Conservation (phyloP, 2,113 vertebrate species). For the Gymnogyps californianus region DNA sequence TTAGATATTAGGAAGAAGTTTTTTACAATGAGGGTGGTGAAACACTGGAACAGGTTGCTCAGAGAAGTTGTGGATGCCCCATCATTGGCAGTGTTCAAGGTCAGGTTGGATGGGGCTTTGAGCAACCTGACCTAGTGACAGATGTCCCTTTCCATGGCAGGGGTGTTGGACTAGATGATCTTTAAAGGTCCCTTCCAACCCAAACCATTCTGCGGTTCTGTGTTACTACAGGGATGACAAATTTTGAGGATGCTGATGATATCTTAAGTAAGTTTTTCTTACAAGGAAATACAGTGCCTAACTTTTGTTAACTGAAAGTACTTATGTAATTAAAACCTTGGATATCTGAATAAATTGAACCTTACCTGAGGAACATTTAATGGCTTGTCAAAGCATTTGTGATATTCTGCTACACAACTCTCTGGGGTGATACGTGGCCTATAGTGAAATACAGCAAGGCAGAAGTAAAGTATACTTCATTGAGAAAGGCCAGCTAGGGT, state of each 20-base stretch:
- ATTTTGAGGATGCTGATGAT: background rate
- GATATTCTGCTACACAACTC: background rate
- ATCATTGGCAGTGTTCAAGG: background rate
- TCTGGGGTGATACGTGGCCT: rapidly evolving
- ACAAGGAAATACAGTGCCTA: background rate
- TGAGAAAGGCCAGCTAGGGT: background rate
- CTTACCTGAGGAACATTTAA: background rate
- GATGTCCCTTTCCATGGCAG: background rate
- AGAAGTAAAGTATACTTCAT: background rate
- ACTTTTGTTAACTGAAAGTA: background rate
- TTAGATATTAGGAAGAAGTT: background rate
- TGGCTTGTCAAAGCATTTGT: background rate
- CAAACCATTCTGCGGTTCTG: background rate
- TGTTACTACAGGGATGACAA: background rate
- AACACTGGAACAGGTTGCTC: background rate
- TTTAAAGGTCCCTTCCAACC: background rate
- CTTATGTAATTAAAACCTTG: background rate
- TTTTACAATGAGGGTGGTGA: background rate
- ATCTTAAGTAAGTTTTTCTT: background rate
- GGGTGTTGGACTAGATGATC: background rate
- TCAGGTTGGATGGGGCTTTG: background rate
- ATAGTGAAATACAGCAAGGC: background rate
- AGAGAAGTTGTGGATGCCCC: background rate
- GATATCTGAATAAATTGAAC: background rate
- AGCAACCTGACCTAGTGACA: background rate